A percentile compares a stretch with the other conserved stretches of the same genome.
Evolutionary conservation across 2,888 invertebrate species (phyloP).

Genomic region (Actias luna): DNA sequence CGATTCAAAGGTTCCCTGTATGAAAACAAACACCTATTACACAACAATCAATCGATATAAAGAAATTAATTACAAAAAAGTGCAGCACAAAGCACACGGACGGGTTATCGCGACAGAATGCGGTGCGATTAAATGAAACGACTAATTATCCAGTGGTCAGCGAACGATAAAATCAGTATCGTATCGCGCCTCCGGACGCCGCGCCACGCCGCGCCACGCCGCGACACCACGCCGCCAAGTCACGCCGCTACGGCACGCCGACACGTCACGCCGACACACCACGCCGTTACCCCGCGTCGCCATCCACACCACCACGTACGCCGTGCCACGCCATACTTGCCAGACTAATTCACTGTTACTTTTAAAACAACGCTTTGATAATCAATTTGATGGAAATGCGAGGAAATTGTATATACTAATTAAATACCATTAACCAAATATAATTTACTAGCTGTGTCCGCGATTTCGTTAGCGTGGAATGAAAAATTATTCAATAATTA

Average conservation of each 20-base stretch:
- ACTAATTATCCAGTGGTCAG: conserved; percentile 62
- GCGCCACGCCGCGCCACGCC: conserved; percentile 19
- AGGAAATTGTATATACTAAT: conserved; percentile 43
- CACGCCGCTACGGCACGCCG: conserved; percentile 1
- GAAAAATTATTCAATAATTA: no score
- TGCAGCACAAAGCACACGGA: conserved; percentile 60
- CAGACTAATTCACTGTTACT: conserved; percentile 18
- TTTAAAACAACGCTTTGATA: conserved; percentile 50
- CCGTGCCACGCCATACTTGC: neutral
- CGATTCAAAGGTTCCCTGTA: conserved; percentile 13
- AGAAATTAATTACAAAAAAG: conserved; percentile 68
- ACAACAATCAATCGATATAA: conserved; percentile 57
- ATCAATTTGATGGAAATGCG: conserved; percentile 50
- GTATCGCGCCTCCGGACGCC: conserved; percentile 25
- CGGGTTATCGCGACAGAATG: conserved; percentile 58
- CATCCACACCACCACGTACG: neutral
- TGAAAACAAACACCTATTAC: conserved; percentile 36
- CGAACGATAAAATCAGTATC: conserved; percentile 61
- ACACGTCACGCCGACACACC: conserved; percentile 10
- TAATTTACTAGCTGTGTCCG: no score
- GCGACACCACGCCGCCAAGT: conserved; percentile 18
- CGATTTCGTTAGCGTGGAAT: no score
- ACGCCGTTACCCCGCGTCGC: neutral
- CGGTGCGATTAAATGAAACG: conserved; percentile 68
- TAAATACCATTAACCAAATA: conserved; percentile 35